Conservation (phyloP, 2,888 invertebrate species). For the Hypolimnas misippus region DNA sequence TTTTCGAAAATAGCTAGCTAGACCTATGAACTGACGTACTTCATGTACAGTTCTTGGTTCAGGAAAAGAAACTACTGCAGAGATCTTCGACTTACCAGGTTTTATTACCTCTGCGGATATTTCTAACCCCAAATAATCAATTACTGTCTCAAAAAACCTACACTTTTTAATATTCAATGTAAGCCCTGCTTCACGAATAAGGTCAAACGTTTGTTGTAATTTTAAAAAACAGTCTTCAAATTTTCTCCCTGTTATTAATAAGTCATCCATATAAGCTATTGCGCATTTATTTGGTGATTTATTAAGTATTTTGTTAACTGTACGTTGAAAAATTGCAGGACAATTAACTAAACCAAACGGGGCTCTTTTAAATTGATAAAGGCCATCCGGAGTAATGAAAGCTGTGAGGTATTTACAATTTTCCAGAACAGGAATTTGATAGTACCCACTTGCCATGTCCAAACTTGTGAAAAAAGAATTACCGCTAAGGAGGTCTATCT, state of each 20-base stretch:
- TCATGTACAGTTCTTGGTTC: constrained; percentile 8
- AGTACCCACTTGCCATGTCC: not conserved
- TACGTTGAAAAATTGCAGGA: not conserved
- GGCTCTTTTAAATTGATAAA: not conserved
- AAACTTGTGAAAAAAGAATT: constrained; percentile 6
- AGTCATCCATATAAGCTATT: constrained; percentile 6
- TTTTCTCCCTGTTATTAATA: not conserved
- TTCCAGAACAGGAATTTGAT: not conserved
- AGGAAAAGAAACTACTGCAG: not conserved
- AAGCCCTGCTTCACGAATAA: not conserved
- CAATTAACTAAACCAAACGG: not conserved
- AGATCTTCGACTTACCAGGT: not conserved
- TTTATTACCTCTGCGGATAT: not conserved
- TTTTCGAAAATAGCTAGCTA: constrained; percentile 46
- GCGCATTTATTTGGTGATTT: not conserved
- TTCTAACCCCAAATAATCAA: constrained; percentile 5
- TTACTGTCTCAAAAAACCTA: constrained; percentile 5
- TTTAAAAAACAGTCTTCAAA: not conserved
- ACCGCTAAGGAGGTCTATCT: not conserved
- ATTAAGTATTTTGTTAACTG: not conserved
- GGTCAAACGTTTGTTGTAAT: not conserved
- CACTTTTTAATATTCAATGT: constrained; percentile 9
- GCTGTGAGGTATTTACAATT: not conserved
- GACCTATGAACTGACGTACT: constrained; percentile 46
- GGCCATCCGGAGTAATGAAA: constrained; percentile 3